Percentiles rank a stretch among this genome's conserved stretches.
Evolutionary conservation across 2,797 vertebrate genomes (phyloP).

Genomic region (Gephyroberyx darwinii): DNA sequence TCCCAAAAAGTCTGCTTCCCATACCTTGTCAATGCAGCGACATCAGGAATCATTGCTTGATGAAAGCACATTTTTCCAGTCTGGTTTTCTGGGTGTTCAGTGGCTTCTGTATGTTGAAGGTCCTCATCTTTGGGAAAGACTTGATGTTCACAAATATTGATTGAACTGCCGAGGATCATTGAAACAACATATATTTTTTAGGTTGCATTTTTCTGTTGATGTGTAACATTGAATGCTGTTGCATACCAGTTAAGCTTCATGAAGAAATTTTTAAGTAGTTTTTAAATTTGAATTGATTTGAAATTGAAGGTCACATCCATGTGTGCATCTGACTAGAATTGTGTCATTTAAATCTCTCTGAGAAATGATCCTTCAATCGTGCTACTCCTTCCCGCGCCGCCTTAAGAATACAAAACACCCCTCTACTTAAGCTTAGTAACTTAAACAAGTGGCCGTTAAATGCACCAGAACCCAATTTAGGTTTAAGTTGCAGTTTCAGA

Average conservation of each 20-base stretch:
- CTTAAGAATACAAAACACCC: constrained; percentile 25
- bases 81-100: not conserved
- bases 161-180: constrained; percentile 4
- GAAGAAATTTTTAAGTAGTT: constrained; percentile 43
- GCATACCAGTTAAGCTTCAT: constrained; percentile 31
- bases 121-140: constrained; percentile 35
- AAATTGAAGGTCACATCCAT: constrained; percentile 25
- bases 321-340: constrained; percentile 25
- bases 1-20: constrained; percentile 21
- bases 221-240: constrained; percentile 5
- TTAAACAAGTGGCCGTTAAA: constrained; percentile 11
- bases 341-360: constrained; percentile 38
- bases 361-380: constrained; percentile 24
- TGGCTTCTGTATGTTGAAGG: constrained; percentile 10
- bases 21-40: constrained; percentile 3
- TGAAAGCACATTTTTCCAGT: not conserved
- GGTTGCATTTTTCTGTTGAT: no score
- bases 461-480: constrained; percentile 15
- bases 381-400: constrained; percentile 21
- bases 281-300: not conserved
- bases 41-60: not conserved
- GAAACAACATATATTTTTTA: not conserved
- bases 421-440: not conserved
- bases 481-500: constrained; percentile 31
- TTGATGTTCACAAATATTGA: constrained; percentile 33